These are phyloP conservation scores for Argynnis bischoffii DNA, from an alignment of 2,888 invertebrate genomes.

Conservation along the genomic window DNA sequence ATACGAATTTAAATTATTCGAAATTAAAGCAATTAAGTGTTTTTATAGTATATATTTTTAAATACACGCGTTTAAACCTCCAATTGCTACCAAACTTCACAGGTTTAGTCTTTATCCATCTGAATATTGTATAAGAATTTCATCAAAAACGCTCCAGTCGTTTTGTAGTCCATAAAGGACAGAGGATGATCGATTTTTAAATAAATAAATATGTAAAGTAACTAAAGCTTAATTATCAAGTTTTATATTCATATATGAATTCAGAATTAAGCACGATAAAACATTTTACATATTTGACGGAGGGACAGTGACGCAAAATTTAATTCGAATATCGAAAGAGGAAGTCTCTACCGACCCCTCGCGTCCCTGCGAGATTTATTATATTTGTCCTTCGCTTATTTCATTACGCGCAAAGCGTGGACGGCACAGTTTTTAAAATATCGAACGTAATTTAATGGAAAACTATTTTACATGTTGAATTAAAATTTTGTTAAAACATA, in stretches of 20 bases:
- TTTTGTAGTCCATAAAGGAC: too few relatives aligned
- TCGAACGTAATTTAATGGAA: conserved; percentile 4
- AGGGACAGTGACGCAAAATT: conserved; percentile 76
- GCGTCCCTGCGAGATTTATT: conserved; percentile 79
- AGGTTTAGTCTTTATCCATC: too few relatives aligned
- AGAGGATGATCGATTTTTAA: too few relatives aligned
- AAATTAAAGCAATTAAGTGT: background rate
- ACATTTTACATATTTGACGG: conserved; percentile 59
- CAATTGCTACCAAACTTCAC: too few relatives aligned
- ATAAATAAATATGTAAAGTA: too few relatives aligned
- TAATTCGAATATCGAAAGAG: conserved; percentile 82
- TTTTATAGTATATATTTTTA: too few relatives aligned
- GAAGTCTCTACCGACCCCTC: conserved; percentile 75
- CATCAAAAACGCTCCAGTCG: too few relatives aligned
- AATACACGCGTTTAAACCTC: too few relatives aligned
- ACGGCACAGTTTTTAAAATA: conserved; percentile 37
- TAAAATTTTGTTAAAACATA: background rate
- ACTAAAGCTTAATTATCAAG: too few relatives aligned
- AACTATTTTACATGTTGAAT: background rate
- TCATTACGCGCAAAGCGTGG: conserved; percentile 73
- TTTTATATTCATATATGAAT: too few relatives aligned
- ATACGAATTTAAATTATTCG: conserved; percentile 3
- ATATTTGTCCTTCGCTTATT: conserved; percentile 82
- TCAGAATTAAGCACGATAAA: conserved; percentile 29
- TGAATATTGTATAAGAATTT: too few relatives aligned